These are phyloP conservation scores for Paratilapia polleni DNA, from an alignment of 2,113 vertebrate genomes.

Conservation along the genomic window DNA sequence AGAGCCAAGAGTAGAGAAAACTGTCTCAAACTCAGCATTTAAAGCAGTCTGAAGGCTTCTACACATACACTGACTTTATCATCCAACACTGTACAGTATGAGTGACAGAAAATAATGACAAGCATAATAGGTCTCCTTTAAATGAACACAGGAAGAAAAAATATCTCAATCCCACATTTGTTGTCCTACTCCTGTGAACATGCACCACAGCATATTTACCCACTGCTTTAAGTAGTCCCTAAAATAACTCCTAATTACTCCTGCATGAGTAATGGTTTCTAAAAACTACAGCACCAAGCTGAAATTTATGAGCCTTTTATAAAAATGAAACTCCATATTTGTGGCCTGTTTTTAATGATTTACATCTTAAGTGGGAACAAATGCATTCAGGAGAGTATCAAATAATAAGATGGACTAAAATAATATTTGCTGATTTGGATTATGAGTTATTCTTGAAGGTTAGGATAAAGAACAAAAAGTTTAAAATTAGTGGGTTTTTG, in stretches of 20 bases:
- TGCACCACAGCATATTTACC: too few species aligned
- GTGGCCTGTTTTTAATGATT: background rate
- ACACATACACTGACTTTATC: background rate
- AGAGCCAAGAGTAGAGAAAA: background rate
- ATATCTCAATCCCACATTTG: background rate
- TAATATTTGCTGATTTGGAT: background rate
- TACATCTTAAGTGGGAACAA: background rate
- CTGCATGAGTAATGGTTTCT: background rate
- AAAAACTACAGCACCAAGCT: background rate
- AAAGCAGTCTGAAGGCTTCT: background rate
- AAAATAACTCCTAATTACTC: constrained; percentile 10
- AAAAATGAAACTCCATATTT: background rate
- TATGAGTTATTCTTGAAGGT: background rate
- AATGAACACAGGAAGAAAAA: background rate
- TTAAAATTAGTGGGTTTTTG: background rate
- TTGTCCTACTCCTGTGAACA: background rate
- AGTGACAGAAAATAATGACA: too few species aligned
- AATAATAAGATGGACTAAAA: background rate
- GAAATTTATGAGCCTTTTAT: constrained; percentile 11
- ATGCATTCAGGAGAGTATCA: background rate
- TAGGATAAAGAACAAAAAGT: background rate
- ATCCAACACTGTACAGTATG: background rate
- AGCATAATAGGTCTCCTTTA: background rate
- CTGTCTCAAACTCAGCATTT: background rate
- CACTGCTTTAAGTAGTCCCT: background rate